phyloP scores from a whole-genome alignment of 2,888 invertebrate species.

The Melieria omissa region DNA sequence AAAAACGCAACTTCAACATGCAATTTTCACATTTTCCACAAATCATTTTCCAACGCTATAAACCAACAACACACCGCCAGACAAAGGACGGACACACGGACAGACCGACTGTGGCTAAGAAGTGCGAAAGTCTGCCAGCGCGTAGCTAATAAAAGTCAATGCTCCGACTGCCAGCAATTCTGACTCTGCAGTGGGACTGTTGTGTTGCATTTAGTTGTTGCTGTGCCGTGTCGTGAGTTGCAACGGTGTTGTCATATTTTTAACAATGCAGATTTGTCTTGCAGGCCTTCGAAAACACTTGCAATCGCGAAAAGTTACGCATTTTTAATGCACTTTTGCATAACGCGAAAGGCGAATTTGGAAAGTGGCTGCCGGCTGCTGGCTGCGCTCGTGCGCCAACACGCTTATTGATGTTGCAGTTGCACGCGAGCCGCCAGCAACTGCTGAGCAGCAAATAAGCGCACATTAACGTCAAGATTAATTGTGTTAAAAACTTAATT shows the following conservation, averaged over 20 bases:
- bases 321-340: conserved; percentile 11
- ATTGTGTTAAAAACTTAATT: too few relatives aligned
- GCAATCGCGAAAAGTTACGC: conserved; percentile 10
- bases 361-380: too few relatives aligned
- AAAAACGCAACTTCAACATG: conserved; percentile 34
- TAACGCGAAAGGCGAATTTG: too few relatives aligned
- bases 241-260: conserved; percentile 28
- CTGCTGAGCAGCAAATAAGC: too few relatives aligned
- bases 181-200: background rate
- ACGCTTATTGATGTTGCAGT: too few relatives aligned
- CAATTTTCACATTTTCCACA: conserved; percentile 35
- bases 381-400: too few relatives aligned
- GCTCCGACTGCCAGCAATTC: background rate
- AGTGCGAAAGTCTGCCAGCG: conserved; percentile 24
- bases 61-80: background rate
- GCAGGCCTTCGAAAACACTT: conserved; percentile 5
- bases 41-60: conserved; percentile 29
- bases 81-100: too few relatives aligned
- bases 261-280: conserved; percentile 29
- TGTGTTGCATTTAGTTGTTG: conserved; percentile 9
- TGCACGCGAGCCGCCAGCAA: too few relatives aligned
- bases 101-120: background rate
- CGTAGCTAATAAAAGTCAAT: conserved; percentile 19
- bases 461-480: too few relatives aligned
- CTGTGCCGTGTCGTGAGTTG: background rate